These are phyloP conservation scores for Sialis lutaria DNA, from an alignment of 2,888 invertebrate species.

Conservation along the genomic window DNA sequence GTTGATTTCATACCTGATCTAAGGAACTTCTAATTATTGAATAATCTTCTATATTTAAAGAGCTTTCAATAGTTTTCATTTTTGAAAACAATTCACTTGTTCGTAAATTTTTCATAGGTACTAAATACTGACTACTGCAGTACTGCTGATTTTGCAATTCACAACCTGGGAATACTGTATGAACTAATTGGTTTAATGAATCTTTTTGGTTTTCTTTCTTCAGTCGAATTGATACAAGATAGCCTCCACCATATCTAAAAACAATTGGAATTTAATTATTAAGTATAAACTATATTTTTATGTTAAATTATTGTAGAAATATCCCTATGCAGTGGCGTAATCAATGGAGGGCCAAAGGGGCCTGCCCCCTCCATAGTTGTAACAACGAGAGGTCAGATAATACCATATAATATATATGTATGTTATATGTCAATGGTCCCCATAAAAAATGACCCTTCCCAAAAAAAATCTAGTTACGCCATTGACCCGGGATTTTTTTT, in stretches of 20 bases:
- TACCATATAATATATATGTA: too few relatives aligned
- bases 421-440: too few relatives aligned
- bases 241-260: slow-evolving; percentile 35
- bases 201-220: slow-evolving; percentile 9
- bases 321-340: neutral
- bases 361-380: neutral
- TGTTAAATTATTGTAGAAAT: neutral
- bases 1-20: slow-evolving; percentile 28
- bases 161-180: slow-evolving; percentile 6
- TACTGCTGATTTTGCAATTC: slow-evolving; percentile 8
- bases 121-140: slow-evolving; percentile 8
- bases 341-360: neutral
- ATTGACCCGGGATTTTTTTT: too few relatives aligned
- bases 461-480: too few relatives aligned
- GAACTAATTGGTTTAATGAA: slow-evolving; percentile 5
- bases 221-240: slow-evolving; percentile 28
- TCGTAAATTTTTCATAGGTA: slow-evolving; percentile 20
- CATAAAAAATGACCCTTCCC: too few relatives aligned
- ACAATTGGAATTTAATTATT: neutral
- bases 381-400: neutral
- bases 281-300: too few relatives aligned
- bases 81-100: slow-evolving; percentile 32
- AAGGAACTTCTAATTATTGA: slow-evolving; percentile 39
- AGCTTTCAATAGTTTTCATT: slow-evolving; percentile 28
- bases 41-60: slow-evolving; percentile 33